Evolutionary conservation across 2,888 invertebrate genomes (phyloP).

Genomic region (Agapostemon virescens): DNA sequence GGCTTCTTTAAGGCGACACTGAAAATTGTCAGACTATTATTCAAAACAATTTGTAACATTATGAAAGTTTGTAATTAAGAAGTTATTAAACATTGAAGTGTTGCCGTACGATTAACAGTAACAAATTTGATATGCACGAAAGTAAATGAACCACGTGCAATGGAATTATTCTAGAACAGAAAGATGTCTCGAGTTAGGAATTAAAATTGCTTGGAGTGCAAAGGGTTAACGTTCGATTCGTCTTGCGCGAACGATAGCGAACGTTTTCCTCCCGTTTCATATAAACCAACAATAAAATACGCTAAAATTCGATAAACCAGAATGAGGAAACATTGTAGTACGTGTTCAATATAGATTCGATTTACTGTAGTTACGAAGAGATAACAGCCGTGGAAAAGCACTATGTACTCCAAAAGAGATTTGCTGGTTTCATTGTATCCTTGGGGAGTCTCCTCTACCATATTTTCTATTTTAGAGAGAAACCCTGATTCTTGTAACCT

Average conservation of each 20-base stretch:
- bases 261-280: background rate
- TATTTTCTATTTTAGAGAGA: slow-evolving; percentile 10
- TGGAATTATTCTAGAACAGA: too few relatives aligned
- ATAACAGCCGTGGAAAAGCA: slow-evolving; percentile 2
- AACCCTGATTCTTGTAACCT: slow-evolving; percentile 14
- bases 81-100: too few relatives aligned
- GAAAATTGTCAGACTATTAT: too few relatives aligned
- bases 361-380: slow-evolving; percentile 16
- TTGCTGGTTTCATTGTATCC: slow-evolving; percentile 25
- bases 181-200: too few relatives aligned
- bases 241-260: background rate
- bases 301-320: background rate
- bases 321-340: slow-evolving; percentile 4
- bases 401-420: slow-evolving; percentile 19
- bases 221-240: background rate
- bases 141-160: too few relatives aligned
- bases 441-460: slow-evolving; percentile 21
- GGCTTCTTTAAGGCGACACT: too few relatives aligned
- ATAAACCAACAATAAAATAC: slow-evolving; percentile 2
- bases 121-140: too few relatives aligned
- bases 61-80: too few relatives aligned
- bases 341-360: background rate
- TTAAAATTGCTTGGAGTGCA: too few relatives aligned
- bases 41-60: too few relatives aligned
- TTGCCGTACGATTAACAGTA: too few relatives aligned